Evolutionary conservation across 2,113 vertebrate species (phyloP), one percentile per base, ranked within the genome.

Genomic region (Melanotaenia duboulayi): DNA sequence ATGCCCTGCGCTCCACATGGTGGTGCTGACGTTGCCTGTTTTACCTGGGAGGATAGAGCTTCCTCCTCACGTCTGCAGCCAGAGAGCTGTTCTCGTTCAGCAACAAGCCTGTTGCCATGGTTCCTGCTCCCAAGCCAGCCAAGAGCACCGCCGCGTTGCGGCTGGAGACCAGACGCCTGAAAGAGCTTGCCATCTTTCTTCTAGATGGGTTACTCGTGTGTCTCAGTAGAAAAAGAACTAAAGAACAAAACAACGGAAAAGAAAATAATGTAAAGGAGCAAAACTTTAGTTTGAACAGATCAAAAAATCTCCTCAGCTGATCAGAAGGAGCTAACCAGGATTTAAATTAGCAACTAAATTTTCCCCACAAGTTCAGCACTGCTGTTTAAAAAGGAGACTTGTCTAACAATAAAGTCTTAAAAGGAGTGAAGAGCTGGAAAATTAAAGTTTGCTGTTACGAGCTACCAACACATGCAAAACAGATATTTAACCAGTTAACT

Each of bases 21-120:
- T 39, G 62, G 16, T 3, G 25, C 22, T 23, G 19, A 24, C 14
- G 39, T 2, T 28, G 22, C 17, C 57, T 12, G 14, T 17, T 57
- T 74, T 35, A 97, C 96, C 96, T 98, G 22, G 97, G 91, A 0
- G 97, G 97, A 44, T 95, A 98, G 11, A 97, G 93, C 81, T 90
- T 96, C 28, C 78, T 90, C 74, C 88, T 96, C 0, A 87, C 82
- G 0, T 92, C 92, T 1, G 93, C 86, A 0, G 87, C 89, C 1
- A 96, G 90, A 0, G 90, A 83, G 13, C 90, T 86, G 76, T 90
- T 92, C 51, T 93, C 93, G 17, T 89, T 95, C 82, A 96, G n/a
- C 81, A 96, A 63, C 89, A 94, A 96, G 7, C 95, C 95, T 0
- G 95, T 91, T 12, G 96, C 94, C 62, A 96, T 56, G 4, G 93